These are phyloP conservation scores for Ondatra zibethicus DNA, from an alignment of 2,113 vertebrate genomes.

Conservation along the genomic window DNA sequence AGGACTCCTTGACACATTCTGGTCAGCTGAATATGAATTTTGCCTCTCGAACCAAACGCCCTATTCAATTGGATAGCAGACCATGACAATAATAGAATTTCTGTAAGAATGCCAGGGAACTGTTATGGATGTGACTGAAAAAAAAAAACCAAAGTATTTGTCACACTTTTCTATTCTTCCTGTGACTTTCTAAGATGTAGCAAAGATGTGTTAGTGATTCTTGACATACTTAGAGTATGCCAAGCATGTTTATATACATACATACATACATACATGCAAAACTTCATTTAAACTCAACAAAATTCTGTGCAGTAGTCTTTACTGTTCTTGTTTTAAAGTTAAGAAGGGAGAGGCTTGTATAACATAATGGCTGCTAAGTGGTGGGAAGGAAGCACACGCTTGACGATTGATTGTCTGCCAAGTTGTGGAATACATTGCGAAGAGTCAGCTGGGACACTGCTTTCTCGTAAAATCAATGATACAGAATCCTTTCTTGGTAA, in stretches of 20 bases:
- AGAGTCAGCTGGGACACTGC: background rate
- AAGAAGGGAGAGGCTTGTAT: background rate
- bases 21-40: background rate
- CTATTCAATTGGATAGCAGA: background rate
- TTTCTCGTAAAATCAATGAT: background rate
- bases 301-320: background rate
- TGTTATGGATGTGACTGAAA: background rate
- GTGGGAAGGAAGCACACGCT: background rate
- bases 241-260: background rate
- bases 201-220: background rate
- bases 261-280: background rate
- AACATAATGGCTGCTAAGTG: background rate
- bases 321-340: conserved; percentile 14
- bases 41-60: background rate
- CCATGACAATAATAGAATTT: background rate
- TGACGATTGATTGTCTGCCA: background rate
- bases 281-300: background rate
- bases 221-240: background rate
- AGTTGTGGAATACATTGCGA: background rate
- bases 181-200: background rate
- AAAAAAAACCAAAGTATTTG: background rate
- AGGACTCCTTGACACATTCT: background rate
- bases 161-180: background rate
- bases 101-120: background rate
- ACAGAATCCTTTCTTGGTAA: background rate